Base-by-base conservation (phyloP, 2,113 vertebrate species). In the Ceratotherium simum region DNA sequence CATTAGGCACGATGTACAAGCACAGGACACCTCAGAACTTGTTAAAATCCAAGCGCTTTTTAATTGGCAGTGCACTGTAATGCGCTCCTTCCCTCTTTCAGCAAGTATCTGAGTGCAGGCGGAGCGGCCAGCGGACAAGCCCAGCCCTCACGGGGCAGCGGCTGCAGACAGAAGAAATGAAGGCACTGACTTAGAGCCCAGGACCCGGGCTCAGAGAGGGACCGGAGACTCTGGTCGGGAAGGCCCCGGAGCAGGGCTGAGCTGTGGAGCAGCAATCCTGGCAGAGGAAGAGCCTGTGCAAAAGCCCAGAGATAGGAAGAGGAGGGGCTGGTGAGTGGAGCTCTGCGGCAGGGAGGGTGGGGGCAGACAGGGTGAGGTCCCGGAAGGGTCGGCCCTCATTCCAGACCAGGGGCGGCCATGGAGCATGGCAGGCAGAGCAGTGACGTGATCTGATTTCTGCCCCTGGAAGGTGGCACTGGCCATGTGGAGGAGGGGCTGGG, bases 81-180 rank as follows among this genome's bases (percentile, higher is more conserved):
- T 0, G 9, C 1, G 3, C 23, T 27, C 25, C 54, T 60, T 27
- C 72, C 21, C 10, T 16, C 82, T 5, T 9, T 69, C 39, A 17
- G 23, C 25, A 23, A n/a, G 36, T 13, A 4, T 12, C 36, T 7
- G 18, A 81, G 36, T 1, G 23, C 73, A 23, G 73, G n/a, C 23
- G 20, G 60, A 54, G 60, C 58, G 8, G 29, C 5, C 7, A 42
- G 36, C 0, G 0, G 42, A 21, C 11, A 11, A 21, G 33, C 46
- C 29, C 69, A 75, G 36, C 33, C 39, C 73, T 31, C 73, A 31
- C 3, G 4, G 23, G 17, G 46, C 8, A 0, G 0, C 42, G 0
- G 1, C 60, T 2, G 0, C 14, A 7, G 58, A 51, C 2, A 1
- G 6, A 64, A 12, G 33, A 4, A 14, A 36, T 1, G 0, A 65